Conservation (phyloP, 2,888 invertebrate species). For the Clepsis dumicolana region DNA sequence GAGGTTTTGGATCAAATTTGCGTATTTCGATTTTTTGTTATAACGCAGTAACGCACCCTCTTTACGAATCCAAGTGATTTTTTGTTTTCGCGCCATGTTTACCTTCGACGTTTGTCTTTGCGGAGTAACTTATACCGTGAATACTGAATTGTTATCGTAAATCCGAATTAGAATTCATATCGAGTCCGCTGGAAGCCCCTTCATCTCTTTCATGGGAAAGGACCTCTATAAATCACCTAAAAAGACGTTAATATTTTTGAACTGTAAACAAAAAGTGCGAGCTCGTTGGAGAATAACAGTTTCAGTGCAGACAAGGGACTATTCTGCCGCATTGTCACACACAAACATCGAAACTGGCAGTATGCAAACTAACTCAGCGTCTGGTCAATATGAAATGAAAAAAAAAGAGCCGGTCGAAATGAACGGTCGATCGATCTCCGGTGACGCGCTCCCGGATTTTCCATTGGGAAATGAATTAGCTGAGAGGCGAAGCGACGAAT, state of each 20-base stretch:
- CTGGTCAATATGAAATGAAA: slow-evolving; percentile 77
- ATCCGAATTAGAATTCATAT: slow-evolving; percentile 77
- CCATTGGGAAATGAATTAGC: slow-evolving; percentile 85
- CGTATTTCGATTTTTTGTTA: slow-evolving; percentile 80
- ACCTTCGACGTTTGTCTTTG: slow-evolving; percentile 19
- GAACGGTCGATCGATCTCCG: slow-evolving; percentile 84
- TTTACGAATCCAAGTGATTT: slow-evolving; percentile 63
- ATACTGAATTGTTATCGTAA: slow-evolving; percentile 56
- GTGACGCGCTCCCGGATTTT: slow-evolving; percentile 82
- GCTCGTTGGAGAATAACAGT: slow-evolving; percentile 54
- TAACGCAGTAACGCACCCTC: slow-evolving; percentile 56
- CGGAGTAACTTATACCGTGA: slow-evolving; percentile 24
- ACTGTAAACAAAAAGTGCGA: slow-evolving; percentile 68
- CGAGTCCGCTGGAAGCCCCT: slow-evolving; percentile 70
- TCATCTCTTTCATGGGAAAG: slow-evolving; percentile 73
- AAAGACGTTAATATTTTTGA: slow-evolving; percentile 74
- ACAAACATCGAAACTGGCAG: slow-evolving; percentile 54
- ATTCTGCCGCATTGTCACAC: slow-evolving; percentile 59
- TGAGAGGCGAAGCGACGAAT: slow-evolving; percentile 80
- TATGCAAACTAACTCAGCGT: slow-evolving; percentile 71
- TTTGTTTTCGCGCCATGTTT: slow-evolving; percentile 55
- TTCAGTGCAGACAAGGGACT: slow-evolving; percentile 47
- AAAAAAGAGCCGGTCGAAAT: slow-evolving; percentile 69
- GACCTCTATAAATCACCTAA: slow-evolving; percentile 77
- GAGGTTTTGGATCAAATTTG: slow-evolving; percentile 84